Conservation (phyloP, 2,797 vertebrate genomes). For the Melopsittacus undulatus region DNA sequence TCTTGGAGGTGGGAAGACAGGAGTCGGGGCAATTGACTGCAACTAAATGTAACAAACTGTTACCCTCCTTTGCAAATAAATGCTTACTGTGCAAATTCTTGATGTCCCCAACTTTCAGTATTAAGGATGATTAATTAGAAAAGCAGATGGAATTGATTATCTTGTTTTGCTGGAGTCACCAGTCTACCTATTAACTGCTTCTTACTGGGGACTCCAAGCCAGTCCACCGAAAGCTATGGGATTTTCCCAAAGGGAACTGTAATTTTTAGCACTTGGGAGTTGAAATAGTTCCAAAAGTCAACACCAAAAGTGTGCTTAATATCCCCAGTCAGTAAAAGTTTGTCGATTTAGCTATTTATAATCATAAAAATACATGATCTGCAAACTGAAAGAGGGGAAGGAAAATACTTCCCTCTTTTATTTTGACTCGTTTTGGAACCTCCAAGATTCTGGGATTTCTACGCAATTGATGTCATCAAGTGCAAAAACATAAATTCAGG, state of each 20-base stretch:
- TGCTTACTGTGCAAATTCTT: slow-evolving; percentile 32
- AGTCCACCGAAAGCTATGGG: background rate
- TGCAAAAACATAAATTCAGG: background rate
- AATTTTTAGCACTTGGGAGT: slow-evolving; percentile 39
- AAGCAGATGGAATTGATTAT: slow-evolving; percentile 61
- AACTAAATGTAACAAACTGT: background rate
- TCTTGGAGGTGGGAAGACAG: background rate
- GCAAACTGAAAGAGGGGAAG: slow-evolving; percentile 31
- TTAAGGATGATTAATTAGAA: slow-evolving; percentile 53
- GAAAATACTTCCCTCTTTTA: slow-evolving; percentile 48
- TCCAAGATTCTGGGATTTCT: background rate
- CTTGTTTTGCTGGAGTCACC: slow-evolving; percentile 44
- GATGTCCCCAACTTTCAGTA: background rate
- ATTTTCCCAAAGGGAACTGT: slow-evolving; percentile 30
- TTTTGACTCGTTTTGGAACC: slow-evolving; percentile 24
- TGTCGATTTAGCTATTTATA: slow-evolving; percentile 66
- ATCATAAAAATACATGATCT: slow-evolving; percentile 38
- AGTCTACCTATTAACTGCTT: slow-evolving; percentile 54
- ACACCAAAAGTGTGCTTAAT: slow-evolving; percentile 32
- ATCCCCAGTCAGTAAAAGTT: slow-evolving; percentile 26
- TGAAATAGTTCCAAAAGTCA: slow-evolving; percentile 48
- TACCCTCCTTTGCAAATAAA: background rate
- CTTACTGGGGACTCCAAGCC: background rate
- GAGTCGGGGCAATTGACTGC: background rate
- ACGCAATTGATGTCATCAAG: background rate